A percentile compares a stretch with the other conserved stretches of the same genome.
phyloP scores from a whole-genome alignment of 2,113 vertebrate species.

The Ceuthmochares aereus region DNA sequence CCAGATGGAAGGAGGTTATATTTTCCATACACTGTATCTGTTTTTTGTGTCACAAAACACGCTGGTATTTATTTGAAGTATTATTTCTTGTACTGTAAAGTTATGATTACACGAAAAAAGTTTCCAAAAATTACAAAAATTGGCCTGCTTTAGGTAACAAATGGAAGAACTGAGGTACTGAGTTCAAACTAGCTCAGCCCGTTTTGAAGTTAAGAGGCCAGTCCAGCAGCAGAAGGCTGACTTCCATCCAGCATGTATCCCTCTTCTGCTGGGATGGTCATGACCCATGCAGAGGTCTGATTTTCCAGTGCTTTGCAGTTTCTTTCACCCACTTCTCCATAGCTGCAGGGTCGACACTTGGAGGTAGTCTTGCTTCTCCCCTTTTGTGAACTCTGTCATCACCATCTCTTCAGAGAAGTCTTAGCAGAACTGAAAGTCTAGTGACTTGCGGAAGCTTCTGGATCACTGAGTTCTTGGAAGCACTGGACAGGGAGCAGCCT shows the following conservation, averaged over 20 bases:
- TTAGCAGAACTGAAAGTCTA: background rate
- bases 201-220: background rate
- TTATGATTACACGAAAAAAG: slow-evolving; percentile 38
- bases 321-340: background rate
- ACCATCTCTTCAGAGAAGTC: background rate
- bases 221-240: background rate
- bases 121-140: slow-evolving; percentile 59
- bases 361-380: background rate
- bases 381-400: background rate
- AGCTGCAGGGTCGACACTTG: background rate
- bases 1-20: slow-evolving; percentile 65
- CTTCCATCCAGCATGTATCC: background rate
- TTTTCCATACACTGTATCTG: slow-evolving; percentile 68
- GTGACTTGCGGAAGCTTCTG: background rate
- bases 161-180: slow-evolving; percentile 47
- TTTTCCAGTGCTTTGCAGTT: background rate
- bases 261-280: background rate
- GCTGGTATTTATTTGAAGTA: slow-evolving; percentile 58
- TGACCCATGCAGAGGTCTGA: background rate
- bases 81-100: background rate
- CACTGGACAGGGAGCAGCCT: background rate
- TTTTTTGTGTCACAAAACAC: slow-evolving; percentile 44
- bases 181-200: slow-evolving; percentile 12
- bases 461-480: background rate
- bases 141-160: slow-evolving; percentile 54